Conservation (phyloP, 2,797 vertebrate species). For the Pseudochirops corinnae region DNA sequence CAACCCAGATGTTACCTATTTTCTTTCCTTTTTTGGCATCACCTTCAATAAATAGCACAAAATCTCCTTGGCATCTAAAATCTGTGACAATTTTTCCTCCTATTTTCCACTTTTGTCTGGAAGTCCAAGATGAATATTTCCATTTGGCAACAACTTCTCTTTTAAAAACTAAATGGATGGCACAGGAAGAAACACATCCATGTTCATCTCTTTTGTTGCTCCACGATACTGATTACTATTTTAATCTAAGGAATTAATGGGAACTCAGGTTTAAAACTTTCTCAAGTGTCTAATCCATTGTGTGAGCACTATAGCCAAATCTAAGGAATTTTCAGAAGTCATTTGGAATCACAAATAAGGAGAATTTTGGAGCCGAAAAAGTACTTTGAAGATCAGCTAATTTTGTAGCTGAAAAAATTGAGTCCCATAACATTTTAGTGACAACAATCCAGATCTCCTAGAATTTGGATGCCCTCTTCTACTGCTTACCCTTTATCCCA, state of each 20-base stretch:
- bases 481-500: background rate
- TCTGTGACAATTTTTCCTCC: background rate
- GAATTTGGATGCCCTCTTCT: background rate
- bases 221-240: background rate
- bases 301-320: background rate
- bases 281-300: background rate
- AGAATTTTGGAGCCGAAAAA: background rate
- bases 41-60: background rate
- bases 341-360: background rate
- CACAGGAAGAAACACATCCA: background rate
- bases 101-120: slow-evolving; percentile 41
- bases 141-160: slow-evolving; percentile 34
- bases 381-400: background rate
- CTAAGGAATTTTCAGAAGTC: background rate
- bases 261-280: background rate
- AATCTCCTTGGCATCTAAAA: slow-evolving; percentile 14
- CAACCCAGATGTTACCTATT: background rate
- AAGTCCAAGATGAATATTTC: slow-evolving; percentile 22
- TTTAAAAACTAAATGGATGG: slow-evolving; percentile 47
- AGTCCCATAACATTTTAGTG: background rate
- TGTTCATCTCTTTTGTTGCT: background rate
- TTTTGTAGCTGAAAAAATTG: background rate
- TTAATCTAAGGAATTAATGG: background rate
- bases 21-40: background rate
- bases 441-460: background rate